Conservation (phyloP, 2,113 vertebrate genomes). For the Gracilinanus agilis region DNA sequence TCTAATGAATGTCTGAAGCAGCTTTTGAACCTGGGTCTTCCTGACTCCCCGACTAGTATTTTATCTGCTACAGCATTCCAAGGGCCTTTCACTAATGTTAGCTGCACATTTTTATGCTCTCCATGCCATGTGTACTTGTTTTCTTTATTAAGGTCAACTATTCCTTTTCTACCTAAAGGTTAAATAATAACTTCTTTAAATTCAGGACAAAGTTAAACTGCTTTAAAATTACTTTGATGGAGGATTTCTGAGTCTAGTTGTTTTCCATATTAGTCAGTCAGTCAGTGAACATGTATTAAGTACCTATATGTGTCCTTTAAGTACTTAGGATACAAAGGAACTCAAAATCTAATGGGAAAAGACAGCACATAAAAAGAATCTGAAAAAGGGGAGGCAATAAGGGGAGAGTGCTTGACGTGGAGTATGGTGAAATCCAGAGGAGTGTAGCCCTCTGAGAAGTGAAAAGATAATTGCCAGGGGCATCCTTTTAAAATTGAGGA, state of each 20-base stretch:
- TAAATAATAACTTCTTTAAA: not conserved
- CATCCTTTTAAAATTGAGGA: not conserved
- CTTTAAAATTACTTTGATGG: not conserved
- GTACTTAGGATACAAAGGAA: not conserved
- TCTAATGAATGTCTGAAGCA: not conserved
- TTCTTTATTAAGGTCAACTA: too few species aligned
- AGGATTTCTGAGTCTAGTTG: not conserved
- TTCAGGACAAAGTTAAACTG: not conserved
- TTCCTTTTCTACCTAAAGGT: not conserved
- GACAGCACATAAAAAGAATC: not conserved
- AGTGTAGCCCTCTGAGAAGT: not conserved
- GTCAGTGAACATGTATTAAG: not conserved
- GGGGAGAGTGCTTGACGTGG: too few species aligned
- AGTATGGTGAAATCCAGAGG: too few species aligned
- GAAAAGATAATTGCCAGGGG: not conserved
- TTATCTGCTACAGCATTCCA: not conserved
- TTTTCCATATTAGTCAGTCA: not conserved
- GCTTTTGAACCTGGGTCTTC: not conserved
- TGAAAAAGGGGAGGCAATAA: not conserved
- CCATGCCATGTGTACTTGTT: not conserved
- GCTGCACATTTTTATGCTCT: not conserved
- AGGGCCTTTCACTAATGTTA: not conserved
- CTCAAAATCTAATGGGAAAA: not conserved
- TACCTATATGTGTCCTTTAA: not conserved
- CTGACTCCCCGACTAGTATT: not conserved